Conservation (phyloP, 1,140 invertebrate species). For the Heliothis virescens region DNA sequence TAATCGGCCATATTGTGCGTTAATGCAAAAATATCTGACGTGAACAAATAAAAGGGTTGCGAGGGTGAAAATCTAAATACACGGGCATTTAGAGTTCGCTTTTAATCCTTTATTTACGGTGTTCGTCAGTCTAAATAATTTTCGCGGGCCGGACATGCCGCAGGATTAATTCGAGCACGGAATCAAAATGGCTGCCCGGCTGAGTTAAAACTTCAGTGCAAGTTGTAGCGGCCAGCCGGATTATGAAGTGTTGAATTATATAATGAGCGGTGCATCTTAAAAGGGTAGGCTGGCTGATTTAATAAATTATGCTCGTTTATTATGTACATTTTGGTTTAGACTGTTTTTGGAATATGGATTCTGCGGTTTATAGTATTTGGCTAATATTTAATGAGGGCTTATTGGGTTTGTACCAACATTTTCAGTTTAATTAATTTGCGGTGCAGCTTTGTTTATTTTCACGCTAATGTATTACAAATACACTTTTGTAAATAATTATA, state of each 20-base stretch:
- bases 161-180: conserved; percentile 78
- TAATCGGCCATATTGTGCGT: conserved; percentile 66
- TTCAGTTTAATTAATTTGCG: conserved; percentile 2
- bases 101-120: conserved; percentile 77
- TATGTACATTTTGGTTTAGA: conserved; percentile 18
- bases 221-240: conserved; percentile 62
- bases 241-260: conserved; percentile 63
- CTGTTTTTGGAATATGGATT: conserved; percentile 27
- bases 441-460: not conserved
- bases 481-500: not conserved
- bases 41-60: conserved; percentile 76
- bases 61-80: conserved; percentile 75
- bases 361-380: conserved; percentile 28
- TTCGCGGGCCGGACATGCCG: conserved; percentile 69
- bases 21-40: conserved; percentile 63
- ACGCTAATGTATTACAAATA: not conserved
- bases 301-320: conserved; percentile 46
- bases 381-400: conserved; percentile 15
- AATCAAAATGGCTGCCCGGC: conserved; percentile 73
- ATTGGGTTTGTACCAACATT: conserved; percentile 14
- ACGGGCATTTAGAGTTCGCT: conserved; percentile 71
- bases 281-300: conserved; percentile 40
- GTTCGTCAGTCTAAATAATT: conserved; percentile 77
- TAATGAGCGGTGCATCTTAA: conserved; percentile 47
- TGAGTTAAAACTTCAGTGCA: conserved; percentile 61